Evolutionary conservation across 2,113 vertebrate species (phyloP).

Genomic region (Calidris pugnax): DNA sequence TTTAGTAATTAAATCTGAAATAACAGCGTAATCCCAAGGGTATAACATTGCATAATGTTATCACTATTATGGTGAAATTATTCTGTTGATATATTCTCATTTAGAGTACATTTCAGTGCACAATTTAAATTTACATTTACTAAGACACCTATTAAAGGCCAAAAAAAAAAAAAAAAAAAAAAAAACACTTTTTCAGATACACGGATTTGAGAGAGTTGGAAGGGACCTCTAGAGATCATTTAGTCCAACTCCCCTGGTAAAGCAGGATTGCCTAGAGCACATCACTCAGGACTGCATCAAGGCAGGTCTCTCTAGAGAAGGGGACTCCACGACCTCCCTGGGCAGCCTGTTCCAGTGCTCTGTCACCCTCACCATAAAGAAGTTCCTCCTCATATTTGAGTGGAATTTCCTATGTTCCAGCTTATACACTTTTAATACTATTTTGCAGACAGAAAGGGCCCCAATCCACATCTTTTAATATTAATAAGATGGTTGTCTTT

Average conservation of each 20-base stretch:
- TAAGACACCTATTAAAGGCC: not conserved
- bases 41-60: not conserved
- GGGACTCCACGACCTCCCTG: too few species aligned
- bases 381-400: too few species aligned
- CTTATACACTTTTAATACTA: not conserved
- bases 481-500: not conserved
- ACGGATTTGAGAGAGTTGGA: too few species aligned
- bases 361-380: too few species aligned
- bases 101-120: not conserved
- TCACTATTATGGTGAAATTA: slow-evolving; percentile 21
- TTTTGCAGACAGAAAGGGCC: not conserved
- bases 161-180: not conserved
- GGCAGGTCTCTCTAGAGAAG: too few species aligned
- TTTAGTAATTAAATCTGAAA: slow-evolving; percentile 64
- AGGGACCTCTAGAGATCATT: too few species aligned
- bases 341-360: too few species aligned
- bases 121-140: not conserved
- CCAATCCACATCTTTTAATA: not conserved
- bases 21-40: slow-evolving; percentile 19
- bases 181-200: not conserved
- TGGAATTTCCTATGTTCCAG: too few species aligned
- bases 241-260: too few species aligned
- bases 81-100: not conserved
- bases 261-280: too few species aligned
- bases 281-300: too few species aligned